Conservation (phyloP, 1,140 invertebrate genomes). For the Sarcophaga bullata region DNA sequence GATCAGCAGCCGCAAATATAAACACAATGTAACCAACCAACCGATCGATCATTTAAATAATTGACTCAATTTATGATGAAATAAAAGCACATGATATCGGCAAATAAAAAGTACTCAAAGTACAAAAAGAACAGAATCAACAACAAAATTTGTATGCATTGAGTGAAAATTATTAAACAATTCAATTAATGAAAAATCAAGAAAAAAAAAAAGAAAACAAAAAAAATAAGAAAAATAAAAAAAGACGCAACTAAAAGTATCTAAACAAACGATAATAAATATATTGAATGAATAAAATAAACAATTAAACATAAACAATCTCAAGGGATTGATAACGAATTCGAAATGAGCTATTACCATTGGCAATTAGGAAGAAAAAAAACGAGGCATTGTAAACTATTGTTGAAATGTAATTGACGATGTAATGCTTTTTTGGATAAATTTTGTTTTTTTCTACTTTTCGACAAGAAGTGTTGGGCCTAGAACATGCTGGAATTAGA, state of each 20-base stretch:
- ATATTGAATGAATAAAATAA: constrained; percentile 22
- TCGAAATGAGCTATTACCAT: no score
- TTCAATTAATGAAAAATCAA: not conserved
- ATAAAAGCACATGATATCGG: not conserved
- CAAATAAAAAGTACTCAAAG: not conserved
- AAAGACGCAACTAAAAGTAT: not conserved
- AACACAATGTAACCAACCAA: not conserved
- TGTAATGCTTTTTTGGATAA: no score
- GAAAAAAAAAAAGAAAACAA: not conserved
- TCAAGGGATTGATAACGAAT: no score
- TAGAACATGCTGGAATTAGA: no score
- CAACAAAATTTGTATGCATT: not conserved
- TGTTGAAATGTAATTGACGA: no score
- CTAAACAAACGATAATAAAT: not conserved
- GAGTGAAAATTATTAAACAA: constrained; percentile 26
- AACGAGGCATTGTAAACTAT: no score
- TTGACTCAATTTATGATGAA: not conserved
- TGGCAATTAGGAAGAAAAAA: no score
- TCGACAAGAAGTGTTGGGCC: no score
- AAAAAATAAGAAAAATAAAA: constrained; percentile 13
- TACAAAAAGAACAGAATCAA: not conserved
- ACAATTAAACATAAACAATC: constrained; percentile 14
- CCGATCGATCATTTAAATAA: not conserved
- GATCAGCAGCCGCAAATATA: not conserved
- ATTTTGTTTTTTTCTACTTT: no score